These are phyloP conservation scores for Brachyistius frenatus DNA, from an alignment of 2,113 vertebrate species.

Conservation along the genomic window DNA sequence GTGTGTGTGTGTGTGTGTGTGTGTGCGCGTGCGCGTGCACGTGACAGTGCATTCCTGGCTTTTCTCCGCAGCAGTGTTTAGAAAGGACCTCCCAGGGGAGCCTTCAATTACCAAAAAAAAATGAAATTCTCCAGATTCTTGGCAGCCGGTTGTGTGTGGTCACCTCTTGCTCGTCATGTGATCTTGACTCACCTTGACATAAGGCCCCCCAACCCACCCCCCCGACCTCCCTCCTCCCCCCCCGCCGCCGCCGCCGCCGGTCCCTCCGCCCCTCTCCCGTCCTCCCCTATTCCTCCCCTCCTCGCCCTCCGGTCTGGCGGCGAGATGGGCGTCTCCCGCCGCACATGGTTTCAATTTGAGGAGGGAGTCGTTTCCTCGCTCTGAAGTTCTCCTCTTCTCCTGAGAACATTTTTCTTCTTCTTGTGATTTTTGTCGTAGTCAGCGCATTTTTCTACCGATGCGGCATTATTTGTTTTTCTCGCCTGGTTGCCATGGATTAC, in stretches of 20 bases:
- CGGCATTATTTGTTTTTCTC: constrained; percentile 67
- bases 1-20: too few relatives aligned
- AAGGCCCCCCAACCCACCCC: constrained; percentile 2
- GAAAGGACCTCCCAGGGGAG: constrained; percentile 73
- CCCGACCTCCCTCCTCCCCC: constrained; percentile 9
- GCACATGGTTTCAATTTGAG: constrained; percentile 74
- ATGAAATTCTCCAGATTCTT: constrained; percentile 78
- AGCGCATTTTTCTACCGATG: constrained; percentile 69
- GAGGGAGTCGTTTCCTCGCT: constrained; percentile 53
- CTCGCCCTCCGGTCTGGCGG: constrained; percentile 29
- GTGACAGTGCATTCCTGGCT: constrained; percentile 52
- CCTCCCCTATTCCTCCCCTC: constrained; percentile 10
- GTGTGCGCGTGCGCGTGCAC: neutral
- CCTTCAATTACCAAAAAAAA: constrained; percentile 68
- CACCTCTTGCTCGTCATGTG: constrained; percentile 56
- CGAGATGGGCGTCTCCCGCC: constrained; percentile 57
- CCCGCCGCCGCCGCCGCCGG: neutral
- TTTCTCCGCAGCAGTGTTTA: constrained; percentile 59
- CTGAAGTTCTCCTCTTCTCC: constrained; percentile 52
- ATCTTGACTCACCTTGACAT: constrained; percentile 75
- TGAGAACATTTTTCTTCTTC: constrained; percentile 34
- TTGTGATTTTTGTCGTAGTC: constrained; percentile 53
- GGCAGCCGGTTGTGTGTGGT: constrained; percentile 71
- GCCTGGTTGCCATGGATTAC: constrained; percentile 63
- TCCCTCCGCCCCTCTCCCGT: neutral